Percentiles rank a stretch among this genome's conserved stretches.
Conservation (phyloP, 2,113 vertebrate species). For the Plotosus lineatus region DNA sequence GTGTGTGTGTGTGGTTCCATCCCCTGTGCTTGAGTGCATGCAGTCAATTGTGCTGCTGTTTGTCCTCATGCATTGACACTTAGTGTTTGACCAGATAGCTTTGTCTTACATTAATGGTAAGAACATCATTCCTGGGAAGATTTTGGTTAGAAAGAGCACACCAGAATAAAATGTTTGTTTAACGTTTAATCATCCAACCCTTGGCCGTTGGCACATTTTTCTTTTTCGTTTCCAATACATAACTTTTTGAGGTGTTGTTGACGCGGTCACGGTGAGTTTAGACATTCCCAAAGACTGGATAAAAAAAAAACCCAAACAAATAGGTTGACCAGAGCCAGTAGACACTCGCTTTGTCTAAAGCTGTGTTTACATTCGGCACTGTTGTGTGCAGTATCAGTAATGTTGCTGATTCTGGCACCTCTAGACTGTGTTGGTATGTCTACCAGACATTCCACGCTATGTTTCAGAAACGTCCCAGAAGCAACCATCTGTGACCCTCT, state of each 20-base stretch:
- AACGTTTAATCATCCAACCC: background rate
- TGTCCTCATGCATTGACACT: background rate
- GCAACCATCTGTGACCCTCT: no score
- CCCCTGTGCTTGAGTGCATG: slow-evolving; percentile 80
- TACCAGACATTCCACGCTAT: no score
- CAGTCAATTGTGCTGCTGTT: slow-evolving; percentile 36
- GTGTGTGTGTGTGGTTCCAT: slow-evolving; percentile 12
- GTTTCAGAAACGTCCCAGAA: no score
- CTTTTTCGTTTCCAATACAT: background rate
- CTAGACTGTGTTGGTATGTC: no score
- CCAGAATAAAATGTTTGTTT: background rate
- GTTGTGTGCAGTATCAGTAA: no score
- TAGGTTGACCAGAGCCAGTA: background rate
- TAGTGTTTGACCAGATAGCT: background rate
- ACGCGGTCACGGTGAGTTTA: background rate
- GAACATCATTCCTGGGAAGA: background rate
- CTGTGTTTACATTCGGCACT: no score
- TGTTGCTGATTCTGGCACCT: no score
- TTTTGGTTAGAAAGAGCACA: background rate
- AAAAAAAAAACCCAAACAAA: no score
- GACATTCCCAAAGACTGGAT: background rate
- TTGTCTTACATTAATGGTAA: background rate
- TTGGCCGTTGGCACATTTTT: background rate
- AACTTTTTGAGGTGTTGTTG: background rate
- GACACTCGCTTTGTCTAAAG: background rate